Percentiles rank a stretch among this genome's conserved stretches.
phyloP scores from a whole-genome alignment of 2,797 vertebrate genomes.

The Enteromius paludinosus region DNA sequence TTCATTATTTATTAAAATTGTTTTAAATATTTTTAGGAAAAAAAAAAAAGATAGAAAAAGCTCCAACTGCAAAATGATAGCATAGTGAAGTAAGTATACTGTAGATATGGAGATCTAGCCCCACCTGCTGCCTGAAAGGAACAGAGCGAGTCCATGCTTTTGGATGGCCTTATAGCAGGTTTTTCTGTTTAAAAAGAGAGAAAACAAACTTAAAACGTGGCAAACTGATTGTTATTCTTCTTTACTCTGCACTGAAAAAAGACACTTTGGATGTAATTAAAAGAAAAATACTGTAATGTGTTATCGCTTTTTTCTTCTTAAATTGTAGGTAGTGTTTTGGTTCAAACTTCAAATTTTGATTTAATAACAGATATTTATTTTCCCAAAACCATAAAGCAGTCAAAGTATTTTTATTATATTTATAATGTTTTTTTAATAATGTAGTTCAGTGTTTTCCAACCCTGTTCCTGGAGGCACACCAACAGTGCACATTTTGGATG shows the following conservation, averaged over 20 bases:
- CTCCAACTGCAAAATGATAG: background rate
- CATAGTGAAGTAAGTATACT: background rate
- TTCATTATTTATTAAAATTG: background rate
- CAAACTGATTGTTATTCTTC: background rate
- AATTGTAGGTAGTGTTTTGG: background rate
- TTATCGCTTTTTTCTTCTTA: background rate
- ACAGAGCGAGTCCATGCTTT: slow-evolving; percentile 98
- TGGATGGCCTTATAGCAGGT: slow-evolving; percentile 89
- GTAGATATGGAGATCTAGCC: slow-evolving; percentile 52
- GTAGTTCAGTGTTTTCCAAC: too few species aligned
- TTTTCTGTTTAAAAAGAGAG: slow-evolving; percentile 82
- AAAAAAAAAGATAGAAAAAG: background rate
- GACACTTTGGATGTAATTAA: background rate
- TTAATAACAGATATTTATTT: background rate
- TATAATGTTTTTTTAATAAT: too few species aligned
- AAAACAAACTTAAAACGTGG: slow-evolving; percentile 11
- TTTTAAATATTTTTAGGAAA: background rate
- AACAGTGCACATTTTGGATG: too few species aligned
- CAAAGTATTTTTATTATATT: background rate
- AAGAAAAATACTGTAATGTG: background rate
- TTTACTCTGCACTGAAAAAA: background rate
- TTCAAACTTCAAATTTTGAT: background rate
- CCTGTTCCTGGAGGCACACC: too few species aligned
- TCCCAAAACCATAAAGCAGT: background rate
- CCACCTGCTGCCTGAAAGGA: slow-evolving; percentile 89